Evolutionary conservation across 2,113 vertebrate genomes (phyloP).

Genomic region (Paramisgurnus dabryanus): DNA sequence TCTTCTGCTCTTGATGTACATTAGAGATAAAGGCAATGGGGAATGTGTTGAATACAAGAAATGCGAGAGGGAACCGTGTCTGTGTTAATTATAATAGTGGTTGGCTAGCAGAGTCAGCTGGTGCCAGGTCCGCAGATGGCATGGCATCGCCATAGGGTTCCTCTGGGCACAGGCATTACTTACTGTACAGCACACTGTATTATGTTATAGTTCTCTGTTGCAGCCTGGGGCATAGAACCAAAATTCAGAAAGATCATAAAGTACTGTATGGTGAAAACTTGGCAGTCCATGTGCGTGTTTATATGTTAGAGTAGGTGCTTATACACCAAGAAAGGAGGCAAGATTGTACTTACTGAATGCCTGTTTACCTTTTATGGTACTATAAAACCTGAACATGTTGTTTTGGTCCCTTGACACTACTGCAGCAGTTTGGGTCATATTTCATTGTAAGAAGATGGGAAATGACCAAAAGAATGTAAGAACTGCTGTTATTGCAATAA

Average conservation of each 20-base stretch:
- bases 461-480: conserved; percentile 58
- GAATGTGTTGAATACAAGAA: conserved; percentile 14
- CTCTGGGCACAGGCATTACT: conserved; percentile 64
- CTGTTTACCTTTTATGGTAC: conserved; percentile 6
- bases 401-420: background rate
- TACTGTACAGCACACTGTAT: conserved; percentile 65
- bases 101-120: conserved; percentile 34
- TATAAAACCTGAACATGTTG: conserved; percentile 34
- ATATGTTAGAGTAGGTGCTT: background rate
- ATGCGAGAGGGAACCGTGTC: background rate
- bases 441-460: conserved; percentile 36
- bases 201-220: conserved; percentile 24
- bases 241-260: conserved; percentile 29
- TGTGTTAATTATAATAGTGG: conserved; percentile 31
- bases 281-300: conserved; percentile 30
- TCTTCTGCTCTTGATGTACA: conserved; percentile 54
- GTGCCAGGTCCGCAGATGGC: conserved; percentile 79
- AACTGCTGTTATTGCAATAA: conserved; percentile 60
- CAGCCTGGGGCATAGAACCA: conserved; percentile 1
- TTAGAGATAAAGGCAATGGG: conserved; percentile 1
- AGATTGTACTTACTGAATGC: background rate
- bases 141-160: conserved; percentile 55
- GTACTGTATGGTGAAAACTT: conserved; percentile 20
- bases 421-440: conserved; percentile 16
- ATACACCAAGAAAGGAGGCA: background rate